Evolutionary conservation across 2,113 vertebrate species (phyloP).

Genomic region (Telmatochromis sp.): DNA sequence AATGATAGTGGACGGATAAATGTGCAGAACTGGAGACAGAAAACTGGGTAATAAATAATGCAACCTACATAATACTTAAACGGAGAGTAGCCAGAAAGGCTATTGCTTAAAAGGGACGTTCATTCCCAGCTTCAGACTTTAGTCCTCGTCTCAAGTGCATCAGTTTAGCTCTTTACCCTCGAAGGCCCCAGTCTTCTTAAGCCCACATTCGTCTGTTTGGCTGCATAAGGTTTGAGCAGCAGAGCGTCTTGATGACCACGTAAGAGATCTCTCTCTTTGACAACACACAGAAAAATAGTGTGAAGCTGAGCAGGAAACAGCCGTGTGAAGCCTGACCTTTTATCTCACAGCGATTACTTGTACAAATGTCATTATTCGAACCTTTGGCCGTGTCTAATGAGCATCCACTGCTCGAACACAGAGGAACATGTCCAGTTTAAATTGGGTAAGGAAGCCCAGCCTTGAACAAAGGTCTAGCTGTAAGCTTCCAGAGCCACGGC

Average conservation of each 20-base stretch:
- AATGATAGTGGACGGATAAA: neutral
- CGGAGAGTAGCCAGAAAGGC: neutral
- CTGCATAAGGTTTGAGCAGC: neutral
- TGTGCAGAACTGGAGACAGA: neutral
- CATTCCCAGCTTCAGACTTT: neutral
- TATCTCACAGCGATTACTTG: neutral
- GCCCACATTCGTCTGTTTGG: neutral
- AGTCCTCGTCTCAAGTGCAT: neutral
- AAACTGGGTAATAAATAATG: neutral
- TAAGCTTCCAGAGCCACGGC: neutral
- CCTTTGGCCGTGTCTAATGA: neutral
- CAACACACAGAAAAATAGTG: neutral
- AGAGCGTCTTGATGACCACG: neutral
- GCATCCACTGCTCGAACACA: neutral
- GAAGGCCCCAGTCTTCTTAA: accelerated
- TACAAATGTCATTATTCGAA: neutral
- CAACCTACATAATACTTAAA: neutral
- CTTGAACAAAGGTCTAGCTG: neutral
- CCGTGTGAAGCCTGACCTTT: neutral
- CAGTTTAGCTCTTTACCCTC: neutral
- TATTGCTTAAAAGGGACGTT: neutral
- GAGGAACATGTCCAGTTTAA: neutral
- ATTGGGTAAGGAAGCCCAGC: neutral
- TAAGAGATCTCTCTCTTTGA: neutral
- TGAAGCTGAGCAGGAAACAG: neutral